Evolutionary conservation across 2,113 vertebrate genomes (phyloP).

Genomic region (Taxidea taxus): DNA sequence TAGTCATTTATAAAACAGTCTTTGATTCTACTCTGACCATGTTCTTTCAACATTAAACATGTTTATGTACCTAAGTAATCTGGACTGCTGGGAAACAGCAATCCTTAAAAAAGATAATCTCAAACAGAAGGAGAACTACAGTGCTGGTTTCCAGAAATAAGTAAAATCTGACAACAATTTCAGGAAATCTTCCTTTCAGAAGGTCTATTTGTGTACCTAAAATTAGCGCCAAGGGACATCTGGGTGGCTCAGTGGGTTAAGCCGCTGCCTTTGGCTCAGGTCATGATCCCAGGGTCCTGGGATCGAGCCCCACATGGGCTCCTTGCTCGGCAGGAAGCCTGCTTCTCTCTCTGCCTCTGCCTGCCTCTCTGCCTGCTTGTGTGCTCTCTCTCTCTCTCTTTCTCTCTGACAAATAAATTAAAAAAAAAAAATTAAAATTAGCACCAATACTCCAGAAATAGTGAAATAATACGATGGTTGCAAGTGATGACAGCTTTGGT

Average conservation of each 20-base stretch:
- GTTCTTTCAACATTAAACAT: constrained; percentile 36
- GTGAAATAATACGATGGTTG: not conserved
- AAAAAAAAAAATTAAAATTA: too few relatives aligned
- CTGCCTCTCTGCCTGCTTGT: too few relatives aligned
- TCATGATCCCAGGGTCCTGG: too few relatives aligned
- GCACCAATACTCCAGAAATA: not conserved
- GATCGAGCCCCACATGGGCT: too few relatives aligned
- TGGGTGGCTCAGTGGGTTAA: too few relatives aligned
- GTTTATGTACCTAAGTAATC: constrained; percentile 66
- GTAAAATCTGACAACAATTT: constrained; percentile 14
- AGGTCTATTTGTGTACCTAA: constrained; percentile 5
- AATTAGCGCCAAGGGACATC: constrained; percentile 37
- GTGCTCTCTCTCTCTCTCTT: too few relatives aligned
- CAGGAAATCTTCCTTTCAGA: constrained; percentile 30
- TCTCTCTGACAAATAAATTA: too few relatives aligned
- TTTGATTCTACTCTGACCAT: constrained; percentile 59
- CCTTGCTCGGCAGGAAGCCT: too few relatives aligned
- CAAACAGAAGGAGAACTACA: not conserved
- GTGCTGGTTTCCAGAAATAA: not conserved
- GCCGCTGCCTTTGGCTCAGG: too few relatives aligned
- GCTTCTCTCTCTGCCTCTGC: too few relatives aligned
- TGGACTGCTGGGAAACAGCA: constrained; percentile 8
- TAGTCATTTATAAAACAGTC: constrained; percentile 24
- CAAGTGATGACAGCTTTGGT: not conserved
- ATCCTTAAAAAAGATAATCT: constrained; percentile 18